Evolutionary conservation across 2,888 invertebrate species (phyloP), one percentile per base, ranked within the genome.

Genomic region (Tanytarsus gracilentus): DNA sequence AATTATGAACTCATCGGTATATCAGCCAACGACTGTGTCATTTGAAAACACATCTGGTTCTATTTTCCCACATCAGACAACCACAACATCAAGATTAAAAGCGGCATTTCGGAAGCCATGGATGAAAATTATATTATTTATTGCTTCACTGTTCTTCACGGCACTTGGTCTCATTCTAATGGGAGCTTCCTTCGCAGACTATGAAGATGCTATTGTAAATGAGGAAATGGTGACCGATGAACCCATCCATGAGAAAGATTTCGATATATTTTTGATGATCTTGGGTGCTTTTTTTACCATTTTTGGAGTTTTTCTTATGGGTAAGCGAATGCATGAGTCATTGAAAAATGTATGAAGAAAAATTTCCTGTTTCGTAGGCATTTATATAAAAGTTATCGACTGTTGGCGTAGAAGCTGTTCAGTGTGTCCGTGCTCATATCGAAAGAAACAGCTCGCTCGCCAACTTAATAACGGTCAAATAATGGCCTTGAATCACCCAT

Each of bases 21-120:
- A 86, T 74, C 86, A 86, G 71, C 86, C 86, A 14, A 86, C 86
- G 63, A 86, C 86, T 65, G 85, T 85, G 64, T 85, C 85, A 61
- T 86, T 85, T 70, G 85, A 85, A 71, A 78, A 79, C 65, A 72
- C 59, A 71, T 73, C 63, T 71, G 73, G 69, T 65, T 18, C 23
- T 8, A 75, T 65, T 69, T 71, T 63, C 67, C 68, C 64, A 68
- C 74, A 68, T 25, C 68, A 69, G 63, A 68, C 69, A 33, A 67
- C 69, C 40, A 67, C 68, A 4, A 66, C 67, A 23, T 68, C 69
- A 59, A 67, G 69, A 14, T 65, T 69, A 21, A 60, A 60, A 63
- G 67, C 68, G 64, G 65, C 69, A 14, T 64, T 69, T 36, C 67
- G 67, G 16, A 69, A 68, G 62, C 68, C 69, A 27, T 67, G 67